Evolutionary conservation across 2,888 invertebrate species (phyloP).

Genomic region (Limulus polyphemus): DNA sequence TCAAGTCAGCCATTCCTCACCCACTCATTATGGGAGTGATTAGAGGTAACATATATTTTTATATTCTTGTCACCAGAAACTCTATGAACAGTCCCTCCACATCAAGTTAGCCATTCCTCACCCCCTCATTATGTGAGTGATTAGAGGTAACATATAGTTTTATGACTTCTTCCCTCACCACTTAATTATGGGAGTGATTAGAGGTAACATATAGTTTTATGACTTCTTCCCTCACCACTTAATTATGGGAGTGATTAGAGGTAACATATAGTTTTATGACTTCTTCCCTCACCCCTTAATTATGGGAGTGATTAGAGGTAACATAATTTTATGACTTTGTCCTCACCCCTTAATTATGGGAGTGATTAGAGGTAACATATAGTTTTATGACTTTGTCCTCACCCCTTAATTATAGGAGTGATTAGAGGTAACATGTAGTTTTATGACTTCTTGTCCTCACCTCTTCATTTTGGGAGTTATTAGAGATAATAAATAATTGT

Average conservation of each 20-base stretch:
- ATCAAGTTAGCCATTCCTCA: conserved; percentile 99
- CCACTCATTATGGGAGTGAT: conserved; percentile 99
- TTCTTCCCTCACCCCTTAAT: too few species aligned
- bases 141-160: conserved; percentile 54
- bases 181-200: conserved; percentile 96
- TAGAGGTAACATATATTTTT: conserved; percentile 47
- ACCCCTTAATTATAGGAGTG: conserved; percentile 98
- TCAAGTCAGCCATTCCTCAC: conserved; percentile 99
- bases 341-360: conserved; percentile 99
- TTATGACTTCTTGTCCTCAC: too few species aligned
- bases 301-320: too few species aligned
- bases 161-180: conserved; percentile 83
- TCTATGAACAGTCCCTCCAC: conserved; percentile 95
- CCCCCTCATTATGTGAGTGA: conserved; percentile 98
- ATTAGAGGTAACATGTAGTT: conserved; percentile 67
- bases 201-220: conserved; percentile 46
- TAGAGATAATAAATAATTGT: too few species aligned
- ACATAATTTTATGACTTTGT: conserved; percentile 17
- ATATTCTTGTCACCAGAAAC: conserved; percentile 45
- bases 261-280: conserved; percentile 15
- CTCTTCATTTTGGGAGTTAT: too few species aligned
- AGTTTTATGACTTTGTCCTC: conserved; percentile 51
- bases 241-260: conserved; percentile 98
- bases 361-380: conserved; percentile 74
- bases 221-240: conserved; percentile 92